These are phyloP conservation scores for Taenaris catops DNA, from an alignment of 2,888 invertebrate species.

Conservation along the genomic window DNA sequence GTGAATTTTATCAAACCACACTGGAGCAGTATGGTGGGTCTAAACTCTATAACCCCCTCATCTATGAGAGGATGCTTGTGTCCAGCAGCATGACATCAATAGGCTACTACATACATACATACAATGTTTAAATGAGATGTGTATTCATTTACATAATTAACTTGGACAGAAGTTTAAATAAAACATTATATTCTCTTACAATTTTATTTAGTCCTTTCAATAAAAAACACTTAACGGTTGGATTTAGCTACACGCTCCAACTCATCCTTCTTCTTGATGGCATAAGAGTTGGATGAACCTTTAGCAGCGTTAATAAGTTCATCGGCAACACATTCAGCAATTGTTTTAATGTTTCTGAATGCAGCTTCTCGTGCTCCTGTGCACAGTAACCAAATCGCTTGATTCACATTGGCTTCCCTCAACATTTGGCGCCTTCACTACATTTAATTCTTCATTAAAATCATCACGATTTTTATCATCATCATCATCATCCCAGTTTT, in stretches of 20 bases:
- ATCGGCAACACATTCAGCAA: slow-evolving; percentile 99
- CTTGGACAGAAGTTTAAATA: slow-evolving; percentile 16
- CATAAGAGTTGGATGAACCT: slow-evolving; percentile 99
- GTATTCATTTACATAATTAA: background rate
- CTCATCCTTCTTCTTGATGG: slow-evolving; percentile 99
- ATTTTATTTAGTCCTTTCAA: slow-evolving; percentile 38
- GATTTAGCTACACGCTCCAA: slow-evolving; percentile 99
- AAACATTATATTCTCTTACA: slow-evolving; percentile 29
- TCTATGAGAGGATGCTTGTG: too few species aligned
- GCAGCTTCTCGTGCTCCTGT: slow-evolving; percentile 99
- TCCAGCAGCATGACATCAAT: too few species aligned
- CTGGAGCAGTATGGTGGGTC: too few species aligned
- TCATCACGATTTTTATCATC: too few species aligned
- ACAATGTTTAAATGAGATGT: too few species aligned
- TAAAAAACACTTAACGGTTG: slow-evolving; percentile 92
- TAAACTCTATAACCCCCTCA: too few species aligned
- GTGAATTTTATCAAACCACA: too few species aligned
- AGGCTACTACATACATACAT: too few species aligned
- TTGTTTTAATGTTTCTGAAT: slow-evolving; percentile 99
- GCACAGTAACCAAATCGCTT: slow-evolving; percentile 99
- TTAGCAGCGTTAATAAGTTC: slow-evolving; percentile 99
- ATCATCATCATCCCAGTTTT: too few species aligned
- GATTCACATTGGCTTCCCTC: too few species aligned
- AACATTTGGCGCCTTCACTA: too few species aligned
- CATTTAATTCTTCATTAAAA: too few species aligned